Evolutionary conservation across 2,113 vertebrate genomes (phyloP).

Genomic region (Sylvia atricapilla): DNA sequence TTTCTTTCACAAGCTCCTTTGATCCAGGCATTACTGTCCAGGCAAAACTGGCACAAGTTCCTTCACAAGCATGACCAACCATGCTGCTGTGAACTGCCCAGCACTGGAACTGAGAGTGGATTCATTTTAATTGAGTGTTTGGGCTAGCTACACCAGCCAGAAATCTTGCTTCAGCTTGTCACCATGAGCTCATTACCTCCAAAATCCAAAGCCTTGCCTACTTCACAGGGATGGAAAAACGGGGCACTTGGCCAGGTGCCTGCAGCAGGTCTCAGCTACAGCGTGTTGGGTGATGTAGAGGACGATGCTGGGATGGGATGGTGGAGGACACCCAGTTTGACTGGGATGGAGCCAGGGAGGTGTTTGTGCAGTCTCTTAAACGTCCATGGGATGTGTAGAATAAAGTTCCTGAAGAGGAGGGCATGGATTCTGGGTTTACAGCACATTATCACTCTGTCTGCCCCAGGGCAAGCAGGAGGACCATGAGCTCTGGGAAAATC

Average conservation of each 20-base stretch:
- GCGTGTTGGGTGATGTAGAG: fast-evolving
- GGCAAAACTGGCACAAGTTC: slow-evolving; percentile 2
- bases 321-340: not conserved
- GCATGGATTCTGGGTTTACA: not conserved
- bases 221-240: not conserved
- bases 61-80: not conserved
- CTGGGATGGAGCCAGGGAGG: not conserved
- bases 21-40: slow-evolving; percentile 7
- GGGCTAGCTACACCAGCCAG: not conserved
- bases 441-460: not conserved
- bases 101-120: not conserved
- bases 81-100: not conserved
- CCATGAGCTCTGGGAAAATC: not conserved
- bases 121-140: not conserved
- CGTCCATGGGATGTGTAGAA: not conserved
- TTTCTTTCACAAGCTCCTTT: slow-evolving; percentile 4
- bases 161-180: not conserved
- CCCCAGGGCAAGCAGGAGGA: not conserved
- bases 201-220: not conserved
- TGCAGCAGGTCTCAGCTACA: not conserved
- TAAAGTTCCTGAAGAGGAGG: not conserved
- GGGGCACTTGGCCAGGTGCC: not conserved
- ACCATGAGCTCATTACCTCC: not conserved
- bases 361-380: not conserved
- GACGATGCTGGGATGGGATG: fast-evolving